Evolutionary conservation across 2,797 vertebrate species (phyloP).

Genomic region (Myoxocephalus aenaeus): DNA sequence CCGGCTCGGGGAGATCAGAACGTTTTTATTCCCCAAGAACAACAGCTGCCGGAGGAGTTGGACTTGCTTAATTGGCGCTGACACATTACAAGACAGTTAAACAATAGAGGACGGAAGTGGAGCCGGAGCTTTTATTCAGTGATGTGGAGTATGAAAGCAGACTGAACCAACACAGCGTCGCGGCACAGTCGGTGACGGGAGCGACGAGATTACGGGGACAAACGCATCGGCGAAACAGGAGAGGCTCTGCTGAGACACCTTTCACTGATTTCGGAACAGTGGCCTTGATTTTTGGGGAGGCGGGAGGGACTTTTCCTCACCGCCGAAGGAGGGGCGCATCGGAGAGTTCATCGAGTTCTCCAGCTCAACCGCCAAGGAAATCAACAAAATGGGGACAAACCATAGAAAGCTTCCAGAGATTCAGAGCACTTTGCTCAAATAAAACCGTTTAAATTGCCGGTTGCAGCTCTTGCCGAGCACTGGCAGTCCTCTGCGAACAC

Average conservation of each 20-base stretch:
- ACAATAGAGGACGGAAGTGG: constrained; percentile 28
- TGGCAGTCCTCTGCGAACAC: constrained; percentile 12
- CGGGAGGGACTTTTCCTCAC: constrained; percentile 53
- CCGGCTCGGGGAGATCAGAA: constrained; percentile 39
- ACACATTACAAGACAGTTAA: constrained; percentile 46
- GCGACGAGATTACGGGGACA: constrained; percentile 25
- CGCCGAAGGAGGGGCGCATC: constrained; percentile 47
- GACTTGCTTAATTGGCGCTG: constrained; percentile 45
- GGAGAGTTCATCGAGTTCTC: constrained; percentile 72
- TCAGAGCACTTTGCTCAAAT: constrained; percentile 56
- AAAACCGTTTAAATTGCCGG: constrained; percentile 62
- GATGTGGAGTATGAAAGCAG: constrained; percentile 12
- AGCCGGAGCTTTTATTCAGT: constrained; percentile 30
- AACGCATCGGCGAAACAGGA: constrained; percentile 5
- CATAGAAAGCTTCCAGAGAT: constrained; percentile 55
- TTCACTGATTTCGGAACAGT: constrained; percentile 46
- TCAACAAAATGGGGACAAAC: constrained; percentile 67
- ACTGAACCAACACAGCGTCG: constrained; percentile 14
- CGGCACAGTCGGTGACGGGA: constrained; percentile 10
- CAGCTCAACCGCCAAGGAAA: constrained; percentile 64
- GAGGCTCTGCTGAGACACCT: constrained; percentile 40
- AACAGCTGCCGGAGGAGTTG: constrained; percentile 35
- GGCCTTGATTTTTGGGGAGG: constrained; percentile 56
- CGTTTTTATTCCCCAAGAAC: constrained; percentile 32
- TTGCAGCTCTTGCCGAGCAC: constrained; percentile 25